Percentiles rank a stretch among this genome's conserved stretches.
phyloP scores from a whole-genome alignment of 2,797 vertebrate genomes.

The Brachymystax lenok region DNA sequence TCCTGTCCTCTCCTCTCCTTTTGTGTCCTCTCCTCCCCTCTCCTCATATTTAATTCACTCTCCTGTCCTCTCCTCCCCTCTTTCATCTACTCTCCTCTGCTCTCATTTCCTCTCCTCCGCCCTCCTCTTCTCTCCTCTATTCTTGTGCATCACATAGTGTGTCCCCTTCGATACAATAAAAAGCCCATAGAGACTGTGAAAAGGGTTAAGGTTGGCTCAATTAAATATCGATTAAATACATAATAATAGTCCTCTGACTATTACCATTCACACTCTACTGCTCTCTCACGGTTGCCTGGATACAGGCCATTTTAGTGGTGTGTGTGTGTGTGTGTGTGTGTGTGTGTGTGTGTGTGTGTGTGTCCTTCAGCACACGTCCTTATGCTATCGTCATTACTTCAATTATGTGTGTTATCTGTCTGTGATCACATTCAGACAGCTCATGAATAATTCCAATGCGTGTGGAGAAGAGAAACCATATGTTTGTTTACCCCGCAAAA shows the following conservation, averaged over 20 bases:
- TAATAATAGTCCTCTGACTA: conserved; percentile 3
- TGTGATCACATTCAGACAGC: not conserved
- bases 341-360: not conserved
- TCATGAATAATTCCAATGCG: conserved; percentile 3
- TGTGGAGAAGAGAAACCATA: not conserved
- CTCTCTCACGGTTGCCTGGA: not conserved
- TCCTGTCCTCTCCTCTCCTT: not conserved
- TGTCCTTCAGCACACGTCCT: not conserved
- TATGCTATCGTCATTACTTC: conserved; percentile 5
- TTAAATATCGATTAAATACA: conserved; percentile 1
- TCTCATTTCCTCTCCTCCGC: not conserved
- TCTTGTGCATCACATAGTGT: not conserved
- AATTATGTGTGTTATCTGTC: not conserved
- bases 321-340: conserved; percentile 1
- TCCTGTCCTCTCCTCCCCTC: not conserved
- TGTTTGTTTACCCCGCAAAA: not conserved
- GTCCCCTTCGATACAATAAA: not conserved
- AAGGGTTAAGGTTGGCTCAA: conserved; percentile 4
- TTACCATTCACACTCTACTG: not conserved
- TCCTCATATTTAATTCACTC: not conserved
- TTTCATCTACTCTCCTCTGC: not conserved
- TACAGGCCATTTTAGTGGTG: not conserved
- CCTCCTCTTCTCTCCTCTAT: conserved; percentile 1
- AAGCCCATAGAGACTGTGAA: not conserved
- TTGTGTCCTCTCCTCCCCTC: not conserved